Conservation (phyloP, 2,797 vertebrate genomes). For the Decapterus maruadsi region DNA sequence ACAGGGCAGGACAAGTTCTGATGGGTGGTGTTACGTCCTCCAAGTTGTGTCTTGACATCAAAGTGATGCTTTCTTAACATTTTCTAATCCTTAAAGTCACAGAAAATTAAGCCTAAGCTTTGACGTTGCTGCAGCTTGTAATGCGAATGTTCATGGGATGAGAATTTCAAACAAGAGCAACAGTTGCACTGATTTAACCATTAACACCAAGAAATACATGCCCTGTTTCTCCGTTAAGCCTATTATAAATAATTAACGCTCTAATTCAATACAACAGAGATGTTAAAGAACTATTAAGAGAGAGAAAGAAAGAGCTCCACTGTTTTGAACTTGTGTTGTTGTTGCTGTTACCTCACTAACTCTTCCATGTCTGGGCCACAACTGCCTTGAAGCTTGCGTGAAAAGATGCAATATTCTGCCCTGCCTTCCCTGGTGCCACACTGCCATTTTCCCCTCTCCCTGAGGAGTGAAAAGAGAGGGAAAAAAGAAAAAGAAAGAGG, state of each 20-base stretch:
- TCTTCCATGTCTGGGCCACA: constrained; percentile 57
- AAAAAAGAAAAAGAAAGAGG: constrained; percentile 18
- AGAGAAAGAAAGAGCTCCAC: constrained; percentile 2
- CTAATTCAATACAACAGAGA: background rate
- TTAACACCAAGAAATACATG: background rate
- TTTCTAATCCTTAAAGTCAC: background rate
- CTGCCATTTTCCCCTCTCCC: constrained; percentile 83
- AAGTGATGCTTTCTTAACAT: background rate
- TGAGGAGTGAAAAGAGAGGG: constrained; percentile 54
- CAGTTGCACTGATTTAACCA: background rate
- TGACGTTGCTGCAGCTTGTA: background rate
- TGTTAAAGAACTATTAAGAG: background rate
- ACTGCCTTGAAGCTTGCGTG: constrained; percentile 70
- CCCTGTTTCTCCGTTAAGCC: background rate
- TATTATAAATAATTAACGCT: constrained; percentile 16
- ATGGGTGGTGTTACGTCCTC: background rate
- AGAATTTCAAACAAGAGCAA: background rate
- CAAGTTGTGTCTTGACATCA: background rate
- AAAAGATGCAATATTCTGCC: constrained; percentile 79
- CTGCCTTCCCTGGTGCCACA: constrained; percentile 83
- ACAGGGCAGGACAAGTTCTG: background rate
- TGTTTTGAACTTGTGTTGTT: constrained; percentile 29
- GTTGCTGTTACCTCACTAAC: constrained; percentile 17
- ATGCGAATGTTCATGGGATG: background rate
- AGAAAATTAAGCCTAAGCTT: constrained; percentile 1